Percentiles rank a stretch among this genome's conserved stretches.
phyloP scores from a whole-genome alignment of 1,140 invertebrate genomes.

The Mylabris phalerata region DNA sequence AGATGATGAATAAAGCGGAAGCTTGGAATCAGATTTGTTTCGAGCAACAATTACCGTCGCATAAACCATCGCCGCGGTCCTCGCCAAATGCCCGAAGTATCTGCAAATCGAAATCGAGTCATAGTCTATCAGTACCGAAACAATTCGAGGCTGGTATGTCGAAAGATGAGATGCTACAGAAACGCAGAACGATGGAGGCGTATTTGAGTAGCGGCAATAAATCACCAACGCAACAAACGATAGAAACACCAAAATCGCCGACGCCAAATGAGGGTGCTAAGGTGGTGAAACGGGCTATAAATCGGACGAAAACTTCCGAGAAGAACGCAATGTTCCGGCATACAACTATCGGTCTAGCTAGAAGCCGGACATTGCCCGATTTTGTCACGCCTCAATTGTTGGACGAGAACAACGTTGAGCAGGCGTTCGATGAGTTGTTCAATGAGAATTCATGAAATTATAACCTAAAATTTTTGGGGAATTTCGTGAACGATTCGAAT shows the following conservation, averaged over 20 bases:
- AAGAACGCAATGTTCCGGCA: conserved; percentile 44
- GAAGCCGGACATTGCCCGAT: conserved; percentile 69
- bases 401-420: conserved; percentile 65
- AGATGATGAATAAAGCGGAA: conserved; percentile 62
- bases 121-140: conserved; percentile 61
- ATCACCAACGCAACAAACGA: conserved; percentile 15
- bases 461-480: neutral
- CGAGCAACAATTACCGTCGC: conserved; percentile 34
- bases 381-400: conserved; percentile 52
- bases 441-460: conserved; percentile 30
- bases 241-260: neutral
- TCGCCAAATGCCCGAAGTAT: conserved; percentile 42
- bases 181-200: conserved; percentile 71
- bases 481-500: too few relatives aligned
- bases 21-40: conserved; percentile 67
- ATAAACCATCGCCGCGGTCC: conserved; percentile 34
- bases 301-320: conserved; percentile 45
- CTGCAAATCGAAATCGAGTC: conserved; percentile 64
- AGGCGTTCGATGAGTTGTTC: conserved; percentile 70
- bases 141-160: conserved; percentile 72
- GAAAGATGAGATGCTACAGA: conserved; percentile 62
- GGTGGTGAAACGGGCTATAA: conserved; percentile 42
- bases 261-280: neutral
- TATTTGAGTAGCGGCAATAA: conserved; percentile 52
- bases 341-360: conserved; percentile 46